These are phyloP conservation scores for Hirtodrosophila cameraria DNA, from an alignment of 2,888 invertebrate species.

Conservation along the genomic window DNA sequence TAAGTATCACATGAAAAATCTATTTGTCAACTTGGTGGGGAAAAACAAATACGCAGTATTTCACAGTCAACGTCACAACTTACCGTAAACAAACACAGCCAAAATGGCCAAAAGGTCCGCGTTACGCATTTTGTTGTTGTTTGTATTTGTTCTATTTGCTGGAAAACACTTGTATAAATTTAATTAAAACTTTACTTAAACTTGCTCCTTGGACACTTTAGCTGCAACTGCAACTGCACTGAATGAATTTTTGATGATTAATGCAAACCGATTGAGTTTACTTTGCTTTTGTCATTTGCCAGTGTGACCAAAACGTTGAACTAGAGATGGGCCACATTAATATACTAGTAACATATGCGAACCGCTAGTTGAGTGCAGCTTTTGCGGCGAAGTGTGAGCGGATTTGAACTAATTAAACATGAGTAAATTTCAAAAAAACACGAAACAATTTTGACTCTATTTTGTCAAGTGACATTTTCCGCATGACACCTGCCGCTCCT, in stretches of 20 bases:
- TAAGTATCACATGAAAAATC: neutral
- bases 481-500: neutral
- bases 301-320: conserved; percentile 21
- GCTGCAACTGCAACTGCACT: conserved; percentile 48
- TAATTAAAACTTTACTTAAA: conserved; percentile 5
- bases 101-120: conserved; percentile 84
- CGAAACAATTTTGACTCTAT: neutral
- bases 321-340: conserved; percentile 8
- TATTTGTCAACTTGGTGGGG: conserved; percentile 3
- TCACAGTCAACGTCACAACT: conserved; percentile 61
- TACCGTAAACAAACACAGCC: conserved; percentile 84
- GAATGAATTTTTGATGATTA: conserved; percentile 45
- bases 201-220: conserved; percentile 29
- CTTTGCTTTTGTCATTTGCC: conserved; percentile 37
- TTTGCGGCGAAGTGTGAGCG: neutral
- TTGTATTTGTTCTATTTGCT: conserved; percentile 2
- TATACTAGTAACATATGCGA: neutral
- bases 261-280: conserved; percentile 38
- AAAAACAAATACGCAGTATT: conserved; percentile 46
- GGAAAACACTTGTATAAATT: conserved; percentile 10
- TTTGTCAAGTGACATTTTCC: neutral
- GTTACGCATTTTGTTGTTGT: conserved; percentile 81
- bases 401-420: neutral
- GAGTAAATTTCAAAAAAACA: neutral
- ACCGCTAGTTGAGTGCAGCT: conserved; percentile 9